A percentile compares a stretch with the other conserved stretches of the same genome.
Conservation (phyloP, 53 echinoderm and acorn worm genomes). For the Glandiceps talaboti region DNA sequence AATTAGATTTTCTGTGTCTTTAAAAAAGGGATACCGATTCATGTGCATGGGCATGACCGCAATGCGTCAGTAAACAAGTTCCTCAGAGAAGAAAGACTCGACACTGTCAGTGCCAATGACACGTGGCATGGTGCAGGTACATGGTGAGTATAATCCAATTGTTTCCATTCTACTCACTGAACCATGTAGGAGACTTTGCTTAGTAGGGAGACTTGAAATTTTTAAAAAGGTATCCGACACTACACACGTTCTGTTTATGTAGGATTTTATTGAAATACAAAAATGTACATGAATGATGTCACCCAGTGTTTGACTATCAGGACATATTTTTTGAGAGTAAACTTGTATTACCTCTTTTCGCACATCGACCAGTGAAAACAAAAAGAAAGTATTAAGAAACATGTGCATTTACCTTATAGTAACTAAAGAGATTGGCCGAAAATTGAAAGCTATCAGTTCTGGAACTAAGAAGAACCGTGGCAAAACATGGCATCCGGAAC, state of each 20-base stretch:
- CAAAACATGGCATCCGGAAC: background rate
- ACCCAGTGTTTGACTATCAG: too few species aligned
- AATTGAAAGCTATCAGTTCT: background rate
- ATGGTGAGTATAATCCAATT: too few species aligned
- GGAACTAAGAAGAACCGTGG: background rate
- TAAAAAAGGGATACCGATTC: background rate
- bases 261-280: too few species aligned
- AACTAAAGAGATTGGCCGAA: background rate
- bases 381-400: too few species aligned
- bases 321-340: too few species aligned
- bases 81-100: background rate
- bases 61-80: background rate
- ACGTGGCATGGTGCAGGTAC: background rate
- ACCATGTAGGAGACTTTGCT: too few species aligned
- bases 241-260: too few species aligned
- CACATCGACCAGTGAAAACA: background rate
- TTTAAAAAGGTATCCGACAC: too few species aligned
- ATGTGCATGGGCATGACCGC: background rate
- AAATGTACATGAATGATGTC: too few species aligned
- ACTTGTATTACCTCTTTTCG: background rate
- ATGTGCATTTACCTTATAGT: background rate
- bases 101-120: background rate
- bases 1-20: too few species aligned
- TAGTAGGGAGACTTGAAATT: too few species aligned
- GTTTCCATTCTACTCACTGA: too few species aligned